Evolutionary conservation across 1,140 invertebrate genomes (phyloP).

Genomic region (Choristoneura fumiferana): DNA sequence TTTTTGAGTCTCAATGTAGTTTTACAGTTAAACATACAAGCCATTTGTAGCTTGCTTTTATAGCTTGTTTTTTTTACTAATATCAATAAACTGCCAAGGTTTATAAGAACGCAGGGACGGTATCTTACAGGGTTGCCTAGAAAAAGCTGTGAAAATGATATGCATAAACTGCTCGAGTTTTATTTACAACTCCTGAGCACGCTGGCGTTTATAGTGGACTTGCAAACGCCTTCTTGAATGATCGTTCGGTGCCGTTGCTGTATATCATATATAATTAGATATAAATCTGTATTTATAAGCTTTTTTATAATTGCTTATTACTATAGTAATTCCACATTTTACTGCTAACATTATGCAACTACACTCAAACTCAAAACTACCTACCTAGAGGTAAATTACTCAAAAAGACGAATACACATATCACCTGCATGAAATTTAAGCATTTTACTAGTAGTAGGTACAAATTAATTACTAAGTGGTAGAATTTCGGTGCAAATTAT

Average conservation of each 20-base stretch:
- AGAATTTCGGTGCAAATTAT: slow-evolving; percentile 23
- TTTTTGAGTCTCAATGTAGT: too few species aligned
- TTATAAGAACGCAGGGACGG: background rate
- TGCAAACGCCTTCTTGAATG: too few species aligned
- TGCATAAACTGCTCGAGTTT: background rate
- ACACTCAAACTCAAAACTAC: background rate
- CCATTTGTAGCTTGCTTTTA: too few species aligned
- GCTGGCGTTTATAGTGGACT: too few species aligned
- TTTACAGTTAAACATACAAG: too few species aligned
- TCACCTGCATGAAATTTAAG: slow-evolving; percentile 13
- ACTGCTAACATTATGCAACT: background rate
- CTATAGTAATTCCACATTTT: background rate
- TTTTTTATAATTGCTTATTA: background rate
- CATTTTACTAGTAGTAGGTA: slow-evolving; percentile 10
- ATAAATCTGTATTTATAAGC: too few species aligned
- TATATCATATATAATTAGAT: too few species aligned
- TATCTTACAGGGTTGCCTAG: background rate
- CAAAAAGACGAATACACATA: slow-evolving; percentile 13
- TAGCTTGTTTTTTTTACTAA: too few species aligned
- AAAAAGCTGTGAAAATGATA: background rate
- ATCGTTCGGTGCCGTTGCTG: too few species aligned
- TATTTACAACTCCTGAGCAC: too few species aligned
- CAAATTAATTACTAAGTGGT: slow-evolving; percentile 18
- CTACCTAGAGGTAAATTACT: too few species aligned
- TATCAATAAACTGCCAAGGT: too few species aligned